Conservation (phyloP, 23 tunicate species). For the Botrylloides violaceus region DNA sequence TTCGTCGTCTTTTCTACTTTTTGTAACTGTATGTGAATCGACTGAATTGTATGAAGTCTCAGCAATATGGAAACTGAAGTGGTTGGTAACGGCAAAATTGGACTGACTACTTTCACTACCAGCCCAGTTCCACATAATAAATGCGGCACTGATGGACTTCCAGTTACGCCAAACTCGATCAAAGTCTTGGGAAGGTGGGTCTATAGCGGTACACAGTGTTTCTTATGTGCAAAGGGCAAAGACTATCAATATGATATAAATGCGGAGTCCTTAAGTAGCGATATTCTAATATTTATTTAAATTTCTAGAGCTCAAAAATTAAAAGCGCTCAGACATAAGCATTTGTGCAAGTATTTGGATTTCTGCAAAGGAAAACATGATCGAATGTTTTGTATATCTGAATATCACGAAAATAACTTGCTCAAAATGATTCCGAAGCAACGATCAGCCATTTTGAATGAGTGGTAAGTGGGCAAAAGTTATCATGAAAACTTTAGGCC, state of each 20-base stretch:
- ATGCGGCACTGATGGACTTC: slow-evolving; percentile 89
- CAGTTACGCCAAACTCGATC: slow-evolving; percentile 79
- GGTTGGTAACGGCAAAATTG: slow-evolving; percentile 25
- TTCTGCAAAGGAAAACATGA: slow-evolving; percentile 66
- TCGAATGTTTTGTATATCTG: slow-evolving; percentile 73
- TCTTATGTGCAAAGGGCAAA: no score
- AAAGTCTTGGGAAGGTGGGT: slow-evolving; percentile 56
- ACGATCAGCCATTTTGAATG: slow-evolving; percentile 17
- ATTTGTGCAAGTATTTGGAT: slow-evolving; percentile 70
- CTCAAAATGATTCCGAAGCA: slow-evolving; percentile 19
- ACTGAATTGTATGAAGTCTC: no score
- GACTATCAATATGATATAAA: not conserved
- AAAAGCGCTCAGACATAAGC: slow-evolving; percentile 46
- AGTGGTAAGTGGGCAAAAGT: no score
- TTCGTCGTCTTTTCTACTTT: no score
- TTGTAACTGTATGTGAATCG: no score
- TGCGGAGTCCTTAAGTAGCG: not conserved
- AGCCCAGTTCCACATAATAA: slow-evolving; percentile 69
- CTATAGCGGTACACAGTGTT: no score
- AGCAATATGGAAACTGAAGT: slow-evolving; percentile 17
- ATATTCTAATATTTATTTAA: not conserved
- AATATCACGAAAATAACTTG: slow-evolving; percentile 34
- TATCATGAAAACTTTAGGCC: no score
- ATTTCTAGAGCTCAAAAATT: slow-evolving; percentile 40
- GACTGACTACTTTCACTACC: slow-evolving; percentile 68